A percentile compares a stretch with the other conserved stretches of the same genome.
Conservation (phyloP, 2,888 invertebrate genomes). For the Hirtodrosophila confusa region DNA sequence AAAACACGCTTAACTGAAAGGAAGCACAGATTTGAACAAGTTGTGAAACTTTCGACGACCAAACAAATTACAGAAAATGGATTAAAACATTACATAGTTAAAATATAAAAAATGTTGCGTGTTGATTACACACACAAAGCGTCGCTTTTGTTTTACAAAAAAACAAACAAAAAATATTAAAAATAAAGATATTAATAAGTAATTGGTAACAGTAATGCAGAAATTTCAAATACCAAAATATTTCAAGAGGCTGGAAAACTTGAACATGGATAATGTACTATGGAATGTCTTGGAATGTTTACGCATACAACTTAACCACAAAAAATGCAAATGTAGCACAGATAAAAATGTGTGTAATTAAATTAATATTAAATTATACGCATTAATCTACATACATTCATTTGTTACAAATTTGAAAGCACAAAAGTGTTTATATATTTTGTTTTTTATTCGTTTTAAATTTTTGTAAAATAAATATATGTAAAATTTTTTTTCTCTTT, state of each 20-base stretch:
- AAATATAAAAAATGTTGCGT: slow-evolving; percentile 36
- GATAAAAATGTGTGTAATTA: slow-evolving; percentile 40
- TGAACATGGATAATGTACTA: slow-evolving; percentile 4
- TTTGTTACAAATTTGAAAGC: slow-evolving; percentile 32
- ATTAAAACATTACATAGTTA: slow-evolving; percentile 41
- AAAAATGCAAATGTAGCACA: slow-evolving; percentile 54
- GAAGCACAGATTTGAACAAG: slow-evolving; percentile 81
- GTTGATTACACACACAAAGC: slow-evolving; percentile 45
- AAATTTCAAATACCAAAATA: slow-evolving; percentile 21
- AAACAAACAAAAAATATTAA: slow-evolving; percentile 8
- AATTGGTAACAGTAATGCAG: slow-evolving; percentile 5
- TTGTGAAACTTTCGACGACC: slow-evolving; percentile 52
- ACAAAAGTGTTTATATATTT: slow-evolving; percentile 31
- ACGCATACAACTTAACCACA: slow-evolving; percentile 43
- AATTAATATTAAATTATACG: slow-evolving; percentile 52
- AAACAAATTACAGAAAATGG: slow-evolving; percentile 28
- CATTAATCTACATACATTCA: slow-evolving; percentile 37
- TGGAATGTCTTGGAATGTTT: slow-evolving; percentile 37
- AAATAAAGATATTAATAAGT: slow-evolving; percentile 14
- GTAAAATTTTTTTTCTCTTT: slow-evolving; percentile 5
- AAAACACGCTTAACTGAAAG: slow-evolving; percentile 81
- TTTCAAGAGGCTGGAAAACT: slow-evolving; percentile 17
- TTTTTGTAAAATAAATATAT: too few species aligned
- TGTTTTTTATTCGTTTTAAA: too few species aligned
- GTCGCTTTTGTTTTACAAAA: slow-evolving; percentile 33